Conservation (phyloP, 1,140 invertebrate species). For the Popillia japonica region DNA sequence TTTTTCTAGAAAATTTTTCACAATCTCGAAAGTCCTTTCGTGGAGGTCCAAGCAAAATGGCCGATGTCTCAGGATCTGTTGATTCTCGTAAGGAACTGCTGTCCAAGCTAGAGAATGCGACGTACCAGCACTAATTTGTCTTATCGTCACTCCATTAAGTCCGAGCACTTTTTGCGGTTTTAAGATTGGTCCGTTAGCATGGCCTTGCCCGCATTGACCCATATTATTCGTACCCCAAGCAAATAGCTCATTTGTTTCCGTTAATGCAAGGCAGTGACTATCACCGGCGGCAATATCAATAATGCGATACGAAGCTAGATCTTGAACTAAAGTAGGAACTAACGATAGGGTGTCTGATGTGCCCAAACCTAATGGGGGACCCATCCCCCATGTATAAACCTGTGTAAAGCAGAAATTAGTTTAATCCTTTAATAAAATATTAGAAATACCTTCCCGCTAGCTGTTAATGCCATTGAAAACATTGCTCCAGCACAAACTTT, state of each 20-base stretch:
- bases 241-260: conserved; percentile 63
- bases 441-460: conserved; percentile 62
- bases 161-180: conserved; percentile 70
- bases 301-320: conserved; percentile 57
- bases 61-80: conserved; percentile 66
- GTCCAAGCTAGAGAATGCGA: conserved; percentile 77
- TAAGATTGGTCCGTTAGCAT: conserved; percentile 70
- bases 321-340: conserved; percentile 62
- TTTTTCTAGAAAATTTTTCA: conserved; percentile 68
- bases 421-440: neutral
- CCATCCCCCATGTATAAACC: conserved; percentile 73
- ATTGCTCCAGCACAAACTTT: conserved; percentile 69
- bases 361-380: conserved; percentile 67
- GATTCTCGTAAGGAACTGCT: conserved; percentile 66
- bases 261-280: conserved; percentile 69
- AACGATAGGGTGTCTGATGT: conserved; percentile 66
- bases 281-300: conserved; percentile 67
- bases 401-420: conserved; percentile 49
- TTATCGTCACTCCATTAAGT: conserved; percentile 67
- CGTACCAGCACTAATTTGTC: conserved; percentile 73
- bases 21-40: conserved; percentile 67
- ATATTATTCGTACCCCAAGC: conserved; percentile 78
- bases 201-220: conserved; percentile 76
- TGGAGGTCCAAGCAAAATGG: conserved; percentile 73
- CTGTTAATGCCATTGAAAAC: conserved; percentile 70